Evolutionary conservation across 2,113 vertebrate species (phyloP), one percentile per base, ranked within the genome.

Genomic region (Pholis gunnellus): DNA sequence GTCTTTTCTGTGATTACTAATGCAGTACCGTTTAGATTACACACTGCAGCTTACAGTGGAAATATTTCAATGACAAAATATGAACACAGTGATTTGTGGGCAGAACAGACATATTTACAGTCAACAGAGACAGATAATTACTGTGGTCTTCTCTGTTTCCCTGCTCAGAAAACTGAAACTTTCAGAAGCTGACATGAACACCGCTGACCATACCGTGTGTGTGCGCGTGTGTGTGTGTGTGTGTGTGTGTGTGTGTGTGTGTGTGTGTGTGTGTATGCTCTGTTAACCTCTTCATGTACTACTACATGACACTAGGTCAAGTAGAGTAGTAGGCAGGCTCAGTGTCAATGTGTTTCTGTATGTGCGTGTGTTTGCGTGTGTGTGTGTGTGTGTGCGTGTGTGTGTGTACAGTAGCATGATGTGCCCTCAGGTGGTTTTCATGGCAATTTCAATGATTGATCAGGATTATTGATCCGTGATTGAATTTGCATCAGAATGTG

Each of bases 391-490:
- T 48, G 46, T 48, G 34, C 22, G 50, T 11, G 60, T 31, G 22
- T 56, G 17, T 27, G 1, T 3, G 17, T 60, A 66, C 72, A 60
- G 9, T 81, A 52, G 75, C 29, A 59, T 60, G 60, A 76, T 66
- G 73, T 81, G 64, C 83, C 88, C 85, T 74, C 27, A 59, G 78
- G 86, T 78, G 61, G 86, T 89, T 81, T 88, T 79, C 85, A 92
- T 91, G 86, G 89, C 50, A 81, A 89, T 89, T 68, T 73, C 72
- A 75, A 31, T 9, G 22, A 87, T 14, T 70, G 88, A 93, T 94
- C 84, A 68, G 59, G 40, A 64, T 84, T 87, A 94, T 93, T 84
- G 92, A 94, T 91, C 72, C n/a, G 60, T 79, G 40, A 92, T 91
- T 31, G 4, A 88, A 87, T 86, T 88, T 74, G 70, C 31, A 64